Base-by-base conservation (phyloP, 2,888 invertebrate species). In the Phlogophora meticulosa region DNA sequence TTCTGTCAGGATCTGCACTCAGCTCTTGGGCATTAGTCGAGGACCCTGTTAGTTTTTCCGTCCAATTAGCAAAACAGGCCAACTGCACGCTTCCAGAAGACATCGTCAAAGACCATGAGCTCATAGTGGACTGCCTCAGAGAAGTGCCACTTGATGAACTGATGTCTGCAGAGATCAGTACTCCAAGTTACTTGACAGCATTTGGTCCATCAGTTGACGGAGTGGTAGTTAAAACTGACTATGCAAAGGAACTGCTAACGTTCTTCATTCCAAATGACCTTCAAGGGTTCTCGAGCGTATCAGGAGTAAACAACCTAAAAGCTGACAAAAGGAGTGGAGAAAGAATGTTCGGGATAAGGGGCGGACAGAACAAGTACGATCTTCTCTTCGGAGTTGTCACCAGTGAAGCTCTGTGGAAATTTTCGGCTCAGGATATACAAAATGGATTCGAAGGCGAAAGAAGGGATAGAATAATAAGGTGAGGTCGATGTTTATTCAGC, bases 191-290 rank as follows among this genome's bases (percentile, higher is more conserved):
- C 88, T 93, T 98, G 55, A 98, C 97, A 75, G 97, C 98, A 0
- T 99, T 99, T 86, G 99, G 99, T 0, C 99, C 99, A 0, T 98
- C 98, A 84, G 98, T 99, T 48, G 99, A 99, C 88, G 99, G 98
- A 58, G 98, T 99, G 62, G 98, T 99, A 68, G 98, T 99, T 80
- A 97, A 98, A 93, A 97, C 98, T 38, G 98, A 98, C 90, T 98
- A 98, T 87, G 98, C 98, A 57, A 98, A 98, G 90, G 97, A 98
- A 87, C 93, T 97, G 10, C 95, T 97, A 20, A 97, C 97, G 9
- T 97, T 97, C 87, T 97, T 97, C 88, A 96, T 96, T 78, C 97
- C 97, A 0, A 96, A 97, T 69, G 97, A 97, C 79, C 94, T 97
- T 70, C 96, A 97, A 91, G 96, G 96, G 51, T 96, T 96, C 83